These are phyloP conservation scores for Zoanthus gigantus DNA, from an alignment of 92 coral and sea anemone species.

Conservation along the genomic window DNA sequence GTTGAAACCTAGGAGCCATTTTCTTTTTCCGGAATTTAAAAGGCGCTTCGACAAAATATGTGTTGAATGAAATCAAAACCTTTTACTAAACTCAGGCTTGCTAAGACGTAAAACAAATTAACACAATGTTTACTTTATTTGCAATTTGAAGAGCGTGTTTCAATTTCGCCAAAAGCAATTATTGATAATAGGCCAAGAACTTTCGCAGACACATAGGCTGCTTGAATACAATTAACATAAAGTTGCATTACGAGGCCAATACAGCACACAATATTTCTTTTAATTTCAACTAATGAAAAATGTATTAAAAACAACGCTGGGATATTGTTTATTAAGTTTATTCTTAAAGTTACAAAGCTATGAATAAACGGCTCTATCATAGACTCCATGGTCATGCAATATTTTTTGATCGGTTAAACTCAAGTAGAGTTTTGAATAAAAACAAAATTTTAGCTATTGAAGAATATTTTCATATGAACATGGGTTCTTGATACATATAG, in stretches of 20 bases:
- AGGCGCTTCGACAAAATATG: not conserved
- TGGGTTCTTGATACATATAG: too few species aligned
- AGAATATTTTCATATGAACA: too few species aligned
- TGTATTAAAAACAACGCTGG: not conserved
- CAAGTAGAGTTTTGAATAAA: too few species aligned
- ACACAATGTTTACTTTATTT: conserved; percentile 27
- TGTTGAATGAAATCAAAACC: not conserved
- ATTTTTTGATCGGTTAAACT: too few species aligned
- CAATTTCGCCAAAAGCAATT: conserved; percentile 39
- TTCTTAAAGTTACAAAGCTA: not conserved
- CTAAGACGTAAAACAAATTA: conserved; percentile 12
- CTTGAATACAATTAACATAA: conserved; percentile 17
- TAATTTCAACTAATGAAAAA: conserved; percentile 6
- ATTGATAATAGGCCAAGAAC: conserved; percentile 1
- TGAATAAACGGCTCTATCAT: too few species aligned
- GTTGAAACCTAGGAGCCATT: too few species aligned
- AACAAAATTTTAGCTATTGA: too few species aligned
- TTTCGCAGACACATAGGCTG: conserved; percentile 34
- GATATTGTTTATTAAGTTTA: not conserved
- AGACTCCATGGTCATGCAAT: too few species aligned
- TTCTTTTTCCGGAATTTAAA: too few species aligned
- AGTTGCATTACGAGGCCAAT: not conserved
- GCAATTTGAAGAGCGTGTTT: conserved; percentile 30
- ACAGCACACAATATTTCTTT: conserved; percentile 12
- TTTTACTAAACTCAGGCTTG: not conserved